Conservation (phyloP, 1,140 invertebrate species). For the Scylla paramamosain region DNA sequence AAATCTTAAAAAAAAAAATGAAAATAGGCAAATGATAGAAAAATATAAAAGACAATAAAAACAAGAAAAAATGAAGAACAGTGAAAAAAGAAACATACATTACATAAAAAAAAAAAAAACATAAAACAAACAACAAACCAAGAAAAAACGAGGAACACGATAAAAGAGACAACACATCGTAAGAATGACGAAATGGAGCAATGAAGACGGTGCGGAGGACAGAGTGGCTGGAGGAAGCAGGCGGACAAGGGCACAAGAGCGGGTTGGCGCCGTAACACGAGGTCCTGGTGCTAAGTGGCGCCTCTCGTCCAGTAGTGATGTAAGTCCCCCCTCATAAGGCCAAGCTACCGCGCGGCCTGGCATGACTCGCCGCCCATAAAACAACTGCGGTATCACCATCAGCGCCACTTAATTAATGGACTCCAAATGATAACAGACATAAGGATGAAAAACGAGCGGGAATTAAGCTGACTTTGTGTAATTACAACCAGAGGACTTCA, state of each 20-base stretch:
- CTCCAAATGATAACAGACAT: neutral
- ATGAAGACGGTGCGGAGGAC: neutral
- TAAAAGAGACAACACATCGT: no score
- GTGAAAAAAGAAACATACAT: no score
- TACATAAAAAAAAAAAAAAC: no score
- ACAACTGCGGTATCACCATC: slow-evolving; percentile 12
- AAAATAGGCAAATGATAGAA: no score
- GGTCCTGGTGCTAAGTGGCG: slow-evolving; percentile 1
- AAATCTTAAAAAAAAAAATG: no score
- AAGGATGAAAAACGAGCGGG: neutral
- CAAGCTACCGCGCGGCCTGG: neutral
- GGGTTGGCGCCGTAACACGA: neutral
- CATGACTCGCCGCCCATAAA: neutral
- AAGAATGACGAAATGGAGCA: neutral
- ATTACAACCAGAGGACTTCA: neutral
- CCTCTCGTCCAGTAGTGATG: neutral
- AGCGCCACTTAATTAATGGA: neutral
- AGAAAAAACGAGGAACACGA: neutral
- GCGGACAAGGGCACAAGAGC: neutral
- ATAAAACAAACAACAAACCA: no score
- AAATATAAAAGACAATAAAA: no score
- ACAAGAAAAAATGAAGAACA: no score
- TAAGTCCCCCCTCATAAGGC: slow-evolving; percentile 9
- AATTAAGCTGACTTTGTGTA: slow-evolving; percentile 14
- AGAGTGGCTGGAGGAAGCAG: neutral